Evolutionary conservation across 2,888 invertebrate genomes (phyloP), one percentile per base, ranked within the genome.

Genomic region (Scaptomyza reducta): DNA sequence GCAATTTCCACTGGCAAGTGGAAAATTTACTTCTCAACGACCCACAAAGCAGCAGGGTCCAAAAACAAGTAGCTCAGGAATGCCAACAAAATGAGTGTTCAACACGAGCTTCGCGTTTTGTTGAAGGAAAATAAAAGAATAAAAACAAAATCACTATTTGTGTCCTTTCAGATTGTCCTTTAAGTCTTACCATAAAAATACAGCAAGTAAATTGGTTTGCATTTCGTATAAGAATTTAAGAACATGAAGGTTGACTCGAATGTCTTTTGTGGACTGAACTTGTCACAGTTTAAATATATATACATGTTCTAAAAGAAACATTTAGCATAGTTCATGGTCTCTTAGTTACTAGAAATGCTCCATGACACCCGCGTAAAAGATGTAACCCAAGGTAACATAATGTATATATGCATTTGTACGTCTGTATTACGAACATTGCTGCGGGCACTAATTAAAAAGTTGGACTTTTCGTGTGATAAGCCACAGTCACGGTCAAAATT

Each of bases 1-100:
- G 49, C 84, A 77, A 70, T 77, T 79, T 77, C 51, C 65, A 59
- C 44, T 77, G 64, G 58, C 67, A 73, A 74, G 66, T 79, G 61
- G 62, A 27, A 74, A 65, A 74, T 83, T 51, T 63, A 49, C 63
- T 58, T 51, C 40, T 42, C 65, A 72, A 67, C 70, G 66, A 71
- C 47, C 79, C 54, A 75, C 75, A 81, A 83, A 77, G 27, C 51
- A 61, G 35, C 35, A 42, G 41, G 22, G 40, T 29, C 40, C 65
- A 16, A 40, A 60, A 51, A 29, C 42, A 27, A 46, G 42, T 45
- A 41, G 9, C 31, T 31, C 40, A 13, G 42, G 31, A 25, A 56
- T 49, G 9, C 35, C 29, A 38, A 13, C 50, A 25, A 22, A 60
- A 56, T 16, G 10, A 54, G 50, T 16, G 38, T 38, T 31, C n/a